Base-by-base conservation (phyloP, 2,113 vertebrate species). In the Malaclemys terrapin region DNA sequence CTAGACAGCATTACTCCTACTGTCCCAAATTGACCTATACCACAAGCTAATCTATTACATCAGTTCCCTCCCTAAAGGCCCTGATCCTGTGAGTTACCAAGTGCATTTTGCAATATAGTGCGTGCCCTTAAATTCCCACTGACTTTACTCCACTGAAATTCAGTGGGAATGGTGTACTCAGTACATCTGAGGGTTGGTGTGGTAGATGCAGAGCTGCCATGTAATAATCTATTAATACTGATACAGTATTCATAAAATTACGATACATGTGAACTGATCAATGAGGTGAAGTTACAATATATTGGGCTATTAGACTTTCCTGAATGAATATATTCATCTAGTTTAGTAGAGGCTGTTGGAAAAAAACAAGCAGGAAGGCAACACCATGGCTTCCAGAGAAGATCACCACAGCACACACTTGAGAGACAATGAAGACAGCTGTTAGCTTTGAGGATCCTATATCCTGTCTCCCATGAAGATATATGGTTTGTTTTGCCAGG, bases 381-480 rank as follows among this genome's bases (percentile, higher is more conserved):
- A 59, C 57, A 59, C 1, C 25, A 29, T 27, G 25, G 25, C 25
- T 59, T 59, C 24, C 57, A 59, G 57, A 59, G 4, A 59, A 59
- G 25, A 59, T 11, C 57, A 59, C 11, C 10, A 42, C 87, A 94
- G 94, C 94, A 54, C 95, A 96, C 87, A 92, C 82, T 93, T 96
- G 95, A 96, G 96, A 97, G 97, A 96, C 95, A 95, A 96, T 95
- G 93, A 93, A 96, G 97, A 96, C 96, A 97, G 97, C 96, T 97
- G 96, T 94, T 62, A 62, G 59, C 59, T 62, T 29, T 31, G 27
- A 62, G 12, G 59, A 62, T 14, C 29, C 29, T 62, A 62, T 62
- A 62, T 5, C 29, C 59, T 62, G 59, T 62, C 5, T 62, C 59
- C 12, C 59, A 62, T 62, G 59, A 62, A 31, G 12, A 62, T 62